A percentile compares a stretch with the other conserved stretches of the same genome.
Conservation (phyloP, 2,797 vertebrate genomes). For the Nasua narica region DNA sequence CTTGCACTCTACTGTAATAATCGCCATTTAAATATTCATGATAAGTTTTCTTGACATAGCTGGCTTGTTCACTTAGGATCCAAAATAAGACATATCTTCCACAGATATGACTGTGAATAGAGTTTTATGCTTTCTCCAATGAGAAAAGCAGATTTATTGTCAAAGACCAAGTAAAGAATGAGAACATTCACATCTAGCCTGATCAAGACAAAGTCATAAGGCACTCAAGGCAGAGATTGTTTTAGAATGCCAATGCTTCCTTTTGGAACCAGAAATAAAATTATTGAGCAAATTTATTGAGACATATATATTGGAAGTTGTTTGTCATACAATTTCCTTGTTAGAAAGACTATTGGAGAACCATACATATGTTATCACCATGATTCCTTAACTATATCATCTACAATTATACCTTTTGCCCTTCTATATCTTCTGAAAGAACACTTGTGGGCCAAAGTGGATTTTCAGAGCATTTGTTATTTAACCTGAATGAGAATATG, state of each 20-base stretch:
- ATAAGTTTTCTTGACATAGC: neutral
- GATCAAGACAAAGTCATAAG: neutral
- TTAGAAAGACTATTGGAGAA: neutral
- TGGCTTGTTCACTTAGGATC: neutral
- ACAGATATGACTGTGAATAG: neutral
- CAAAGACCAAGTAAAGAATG: neutral
- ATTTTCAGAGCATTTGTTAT: neutral
- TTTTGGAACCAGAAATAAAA: conserved; percentile 20
- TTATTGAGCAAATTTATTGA: neutral
- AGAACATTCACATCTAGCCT: neutral
- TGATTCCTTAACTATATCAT: neutral
- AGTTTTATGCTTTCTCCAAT: neutral
- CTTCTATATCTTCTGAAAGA: neutral
- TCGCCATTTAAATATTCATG: neutral
- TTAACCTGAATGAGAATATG: neutral
- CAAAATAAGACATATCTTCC: neutral
- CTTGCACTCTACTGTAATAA: neutral
- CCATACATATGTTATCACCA: neutral
- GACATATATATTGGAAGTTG: neutral
- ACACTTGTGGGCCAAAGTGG: neutral
- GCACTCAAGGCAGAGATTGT: neutral
- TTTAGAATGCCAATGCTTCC: neutral
- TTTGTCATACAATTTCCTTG: neutral
- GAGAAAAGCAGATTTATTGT: neutral
- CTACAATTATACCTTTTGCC: neutral